Conservation (phyloP, 1,140 invertebrate genomes). For the Acromyrmex echinatior region DNA sequence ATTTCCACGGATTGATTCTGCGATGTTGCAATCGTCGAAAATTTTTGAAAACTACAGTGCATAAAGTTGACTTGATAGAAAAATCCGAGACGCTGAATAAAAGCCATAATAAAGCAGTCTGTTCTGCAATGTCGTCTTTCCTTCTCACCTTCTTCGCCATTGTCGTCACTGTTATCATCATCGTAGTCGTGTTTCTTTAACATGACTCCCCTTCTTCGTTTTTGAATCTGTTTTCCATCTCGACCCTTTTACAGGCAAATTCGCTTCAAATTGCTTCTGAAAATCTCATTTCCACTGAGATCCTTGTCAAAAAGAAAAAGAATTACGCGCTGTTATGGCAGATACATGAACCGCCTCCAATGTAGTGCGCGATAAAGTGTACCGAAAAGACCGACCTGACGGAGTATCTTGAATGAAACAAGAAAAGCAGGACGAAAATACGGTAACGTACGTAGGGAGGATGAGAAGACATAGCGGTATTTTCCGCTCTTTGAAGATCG, state of each 20-base stretch:
- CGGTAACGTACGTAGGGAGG: background rate
- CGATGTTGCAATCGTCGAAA: background rate
- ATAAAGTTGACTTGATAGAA: slow-evolving; percentile 24
- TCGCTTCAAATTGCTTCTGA: slow-evolving; percentile 73
- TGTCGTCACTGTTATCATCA: slow-evolving; percentile 4
- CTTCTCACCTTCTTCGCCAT: background rate
- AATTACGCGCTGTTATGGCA: slow-evolving; percentile 46
- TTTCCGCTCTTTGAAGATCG: slow-evolving; percentile 62
- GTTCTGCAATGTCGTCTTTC: slow-evolving; percentile 31
- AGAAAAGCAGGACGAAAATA: slow-evolving; percentile 34
- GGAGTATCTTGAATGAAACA: slow-evolving; percentile 17
- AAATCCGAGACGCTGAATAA: slow-evolving; percentile 32
- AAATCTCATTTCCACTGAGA: slow-evolving; percentile 73
- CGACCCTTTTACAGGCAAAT: slow-evolving; percentile 70
- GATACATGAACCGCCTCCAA: slow-evolving; percentile 21
- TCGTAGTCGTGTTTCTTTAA: slow-evolving; percentile 26
- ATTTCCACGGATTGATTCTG: background rate
- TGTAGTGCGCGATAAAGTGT: slow-evolving; percentile 37
- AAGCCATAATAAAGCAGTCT: slow-evolving; percentile 66
- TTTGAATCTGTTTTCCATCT: slow-evolving; percentile 50
- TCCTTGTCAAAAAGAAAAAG: slow-evolving; percentile 61
- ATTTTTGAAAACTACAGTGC: background rate
- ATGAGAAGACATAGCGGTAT: slow-evolving; percentile 26
- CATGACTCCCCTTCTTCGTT: slow-evolving; percentile 48
- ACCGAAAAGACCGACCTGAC: slow-evolving; percentile 8